A percentile compares a stretch with the other conserved stretches of the same genome.
These are phyloP conservation scores for Neoseiulus cucumeris DNA, from an alignment of 1,140 invertebrate species.

Conservation along the genomic window DNA sequence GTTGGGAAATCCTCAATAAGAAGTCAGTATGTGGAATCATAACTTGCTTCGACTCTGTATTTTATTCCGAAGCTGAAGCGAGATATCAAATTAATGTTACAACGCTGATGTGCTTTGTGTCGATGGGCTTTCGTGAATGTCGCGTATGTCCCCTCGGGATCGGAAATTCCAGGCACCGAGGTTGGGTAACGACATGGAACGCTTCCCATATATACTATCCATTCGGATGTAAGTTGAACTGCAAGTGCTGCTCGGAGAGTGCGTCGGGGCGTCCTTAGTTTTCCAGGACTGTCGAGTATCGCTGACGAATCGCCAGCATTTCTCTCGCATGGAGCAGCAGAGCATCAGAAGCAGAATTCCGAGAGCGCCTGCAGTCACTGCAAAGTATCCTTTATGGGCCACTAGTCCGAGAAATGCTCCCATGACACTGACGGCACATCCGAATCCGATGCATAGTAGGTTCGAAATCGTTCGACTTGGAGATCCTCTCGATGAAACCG, in stretches of 20 bases:
- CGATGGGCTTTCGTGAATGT: not conserved
- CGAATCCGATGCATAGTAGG: conserved; percentile 9
- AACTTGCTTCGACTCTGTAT: no score
- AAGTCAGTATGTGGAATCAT: no score
- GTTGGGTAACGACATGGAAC: not conserved
- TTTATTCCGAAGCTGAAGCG: no score
- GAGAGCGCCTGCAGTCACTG: not conserved
- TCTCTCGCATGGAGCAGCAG: not conserved
- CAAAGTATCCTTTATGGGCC: not conserved
- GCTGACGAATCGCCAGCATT: not conserved
- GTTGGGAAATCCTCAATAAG: no score
- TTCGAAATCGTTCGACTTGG: not conserved
- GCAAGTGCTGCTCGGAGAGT: not conserved
- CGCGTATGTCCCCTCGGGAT: not conserved
- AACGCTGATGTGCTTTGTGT: not conserved
- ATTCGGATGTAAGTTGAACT: conserved; percentile 7
- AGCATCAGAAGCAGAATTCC: not conserved
- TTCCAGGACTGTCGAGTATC: not conserved
- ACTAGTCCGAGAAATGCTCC: not conserved
- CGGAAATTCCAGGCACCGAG: not conserved
- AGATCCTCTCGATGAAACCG: not conserved
- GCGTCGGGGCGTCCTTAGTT: not conserved
- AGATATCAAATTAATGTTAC: no score
- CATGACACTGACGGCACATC: conserved; percentile 2
- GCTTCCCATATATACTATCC: not conserved